Evolutionary conservation across 2,113 vertebrate genomes (phyloP).

Genomic region (Melanerpes formicivorus): DNA sequence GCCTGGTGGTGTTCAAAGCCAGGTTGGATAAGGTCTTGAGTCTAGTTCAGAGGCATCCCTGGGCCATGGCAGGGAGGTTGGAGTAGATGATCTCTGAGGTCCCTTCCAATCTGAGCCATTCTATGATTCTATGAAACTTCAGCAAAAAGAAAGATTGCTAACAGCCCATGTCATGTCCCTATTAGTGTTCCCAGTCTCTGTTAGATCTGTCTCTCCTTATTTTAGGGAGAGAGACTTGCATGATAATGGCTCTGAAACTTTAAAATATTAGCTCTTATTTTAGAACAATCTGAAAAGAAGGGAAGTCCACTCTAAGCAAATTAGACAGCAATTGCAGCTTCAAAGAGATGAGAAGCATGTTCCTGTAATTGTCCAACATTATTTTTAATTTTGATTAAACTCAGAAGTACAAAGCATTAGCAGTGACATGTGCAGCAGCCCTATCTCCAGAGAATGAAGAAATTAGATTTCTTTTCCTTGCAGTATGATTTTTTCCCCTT

Average conservation of each 20-base stretch:
- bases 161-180: neutral
- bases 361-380: conserved; percentile 55
- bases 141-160: neutral
- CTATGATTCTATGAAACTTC: neutral
- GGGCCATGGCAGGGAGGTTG: too few species aligned
- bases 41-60: too few species aligned
- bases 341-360: conserved; percentile 60
- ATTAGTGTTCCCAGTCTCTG: rapidly evolving
- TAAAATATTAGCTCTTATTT: conserved; percentile 56
- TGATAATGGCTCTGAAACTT: conserved; percentile 15
- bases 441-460: conserved; percentile 19
- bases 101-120: too few species aligned
- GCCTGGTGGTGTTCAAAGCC: too few species aligned
- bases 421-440: conserved; percentile 7
- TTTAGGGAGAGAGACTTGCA: neutral
- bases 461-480: conserved; percentile 16
- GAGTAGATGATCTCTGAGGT: too few species aligned
- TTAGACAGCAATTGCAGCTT: conserved; percentile 48
- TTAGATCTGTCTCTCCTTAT: neutral
- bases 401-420: conserved; percentile 54
- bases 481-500: neutral
- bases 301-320: conserved; percentile 43
- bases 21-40: too few species aligned
- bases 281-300: conserved; percentile 31
- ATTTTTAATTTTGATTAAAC: conserved; percentile 64